Evolutionary conservation across 2,888 invertebrate genomes (phyloP).

Genomic region (Portevinia maculata): DNA sequence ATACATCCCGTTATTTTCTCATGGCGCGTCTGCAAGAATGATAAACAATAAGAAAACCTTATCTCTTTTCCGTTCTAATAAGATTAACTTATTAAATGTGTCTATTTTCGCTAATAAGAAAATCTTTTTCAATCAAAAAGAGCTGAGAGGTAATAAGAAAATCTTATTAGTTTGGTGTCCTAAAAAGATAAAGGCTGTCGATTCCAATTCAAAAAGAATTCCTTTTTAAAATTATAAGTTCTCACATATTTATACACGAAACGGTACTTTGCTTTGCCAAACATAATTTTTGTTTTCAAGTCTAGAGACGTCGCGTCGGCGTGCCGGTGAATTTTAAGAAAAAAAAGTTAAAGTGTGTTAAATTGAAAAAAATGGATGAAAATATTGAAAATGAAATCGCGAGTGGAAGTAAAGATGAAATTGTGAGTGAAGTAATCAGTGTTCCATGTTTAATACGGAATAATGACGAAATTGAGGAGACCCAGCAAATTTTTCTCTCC

Average conservation of each 20-base stretch:
- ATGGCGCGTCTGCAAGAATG: too few species aligned
- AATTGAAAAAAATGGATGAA: not conserved
- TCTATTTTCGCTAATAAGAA: not conserved
- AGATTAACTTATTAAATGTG: not conserved
- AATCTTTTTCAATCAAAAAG: not conserved
- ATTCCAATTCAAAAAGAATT: too few species aligned
- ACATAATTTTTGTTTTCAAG: not conserved
- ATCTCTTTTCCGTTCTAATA: not conserved
- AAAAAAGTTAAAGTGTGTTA: not conserved
- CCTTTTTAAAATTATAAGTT: not conserved
- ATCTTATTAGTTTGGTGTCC: too few species aligned
- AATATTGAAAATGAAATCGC: not conserved
- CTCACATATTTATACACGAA: not conserved
- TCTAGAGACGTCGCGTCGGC: not conserved
- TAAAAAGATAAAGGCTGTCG: too few species aligned
- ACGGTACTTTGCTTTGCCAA: not conserved
- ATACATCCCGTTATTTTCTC: too few species aligned
- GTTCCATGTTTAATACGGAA: not conserved
- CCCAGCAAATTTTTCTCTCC: constrained; percentile 1
- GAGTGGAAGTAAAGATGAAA: too few species aligned
- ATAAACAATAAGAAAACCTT: not conserved
- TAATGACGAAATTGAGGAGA: not conserved
- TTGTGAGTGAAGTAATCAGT: too few species aligned
- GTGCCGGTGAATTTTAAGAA: not conserved
- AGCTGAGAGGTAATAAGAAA: too few species aligned